These are phyloP conservation scores for Olivierus martensii DNA, from an alignment of 1,140 invertebrate species.

Conservation along the genomic window DNA sequence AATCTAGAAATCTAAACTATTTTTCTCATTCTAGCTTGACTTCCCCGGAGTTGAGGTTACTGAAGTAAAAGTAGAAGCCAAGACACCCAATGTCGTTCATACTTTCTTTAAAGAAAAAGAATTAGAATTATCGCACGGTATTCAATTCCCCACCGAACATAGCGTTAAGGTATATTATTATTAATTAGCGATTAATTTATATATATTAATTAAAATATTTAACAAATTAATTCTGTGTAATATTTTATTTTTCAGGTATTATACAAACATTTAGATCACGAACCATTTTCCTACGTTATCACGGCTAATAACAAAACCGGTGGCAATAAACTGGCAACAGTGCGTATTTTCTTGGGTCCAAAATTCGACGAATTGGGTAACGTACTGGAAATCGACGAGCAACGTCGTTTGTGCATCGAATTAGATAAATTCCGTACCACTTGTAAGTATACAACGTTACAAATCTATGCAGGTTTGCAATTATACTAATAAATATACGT, in stretches of 20 bases:
- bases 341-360: slow-evolving; percentile 6
- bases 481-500: background rate
- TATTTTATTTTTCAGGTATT: background rate
- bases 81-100: slow-evolving; percentile 5
- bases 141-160: slow-evolving; percentile 2
- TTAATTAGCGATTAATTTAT: background rate
- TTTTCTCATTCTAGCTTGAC: slow-evolving; percentile 1
- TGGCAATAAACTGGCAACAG: slow-evolving; percentile 18
- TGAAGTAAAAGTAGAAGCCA: slow-evolving; percentile 2
- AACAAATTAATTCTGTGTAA: too few species aligned
- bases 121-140: slow-evolving; percentile 5
- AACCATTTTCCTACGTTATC: slow-evolving; percentile 2
- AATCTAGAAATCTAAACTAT: too few species aligned
- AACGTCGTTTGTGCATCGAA: slow-evolving; percentile 19
- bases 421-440: slow-evolving; percentile 12
- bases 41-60: slow-evolving; percentile 7
- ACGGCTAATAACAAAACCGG: slow-evolving; percentile 39
- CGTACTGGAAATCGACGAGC: background rate
- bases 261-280: slow-evolving; percentile 18
- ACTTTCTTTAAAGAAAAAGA: slow-evolving; percentile 10
- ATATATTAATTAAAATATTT: too few species aligned
- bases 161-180: background rate
- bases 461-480: too few species aligned
- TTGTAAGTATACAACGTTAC: slow-evolving; percentile 8
- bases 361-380: slow-evolving; percentile 12